A percentile compares a stretch with the other conserved stretches of the same genome.
Evolutionary conservation across 2,888 invertebrate genomes (phyloP).

Genomic region (Athrips mouffetella): DNA sequence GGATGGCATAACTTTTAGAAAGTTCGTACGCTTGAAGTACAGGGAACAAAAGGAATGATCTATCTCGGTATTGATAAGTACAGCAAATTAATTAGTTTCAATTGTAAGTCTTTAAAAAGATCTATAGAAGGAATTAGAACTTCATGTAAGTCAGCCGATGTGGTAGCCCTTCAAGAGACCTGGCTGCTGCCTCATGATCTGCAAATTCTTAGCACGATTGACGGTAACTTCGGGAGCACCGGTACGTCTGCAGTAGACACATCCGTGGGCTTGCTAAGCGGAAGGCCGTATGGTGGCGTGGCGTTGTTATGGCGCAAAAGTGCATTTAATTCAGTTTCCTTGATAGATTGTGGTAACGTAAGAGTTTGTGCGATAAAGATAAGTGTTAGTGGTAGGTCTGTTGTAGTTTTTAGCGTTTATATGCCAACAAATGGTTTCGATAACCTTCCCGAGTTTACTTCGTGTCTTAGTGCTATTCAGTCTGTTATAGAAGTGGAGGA

Average conservation of each 20-base stretch:
- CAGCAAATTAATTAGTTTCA: constrained; percentile 11
- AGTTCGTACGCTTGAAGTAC: constrained; percentile 20
- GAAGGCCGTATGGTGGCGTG: constrained; percentile 23
- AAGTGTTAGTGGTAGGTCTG: neutral
- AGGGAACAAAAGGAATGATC: too few relatives aligned
- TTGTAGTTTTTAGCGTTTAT: constrained; percentile 23
- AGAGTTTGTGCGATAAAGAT: constrained; percentile 20
- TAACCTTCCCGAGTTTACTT: constrained; percentile 22
- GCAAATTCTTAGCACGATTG: constrained; percentile 9
- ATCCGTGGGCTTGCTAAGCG: constrained; percentile 18
- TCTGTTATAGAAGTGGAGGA: neutral
- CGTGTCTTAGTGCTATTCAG: constrained; percentile 8
- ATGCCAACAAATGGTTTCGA: constrained; percentile 21
- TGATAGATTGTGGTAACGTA: constrained; percentile 19
- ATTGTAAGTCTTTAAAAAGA: constrained; percentile 20
- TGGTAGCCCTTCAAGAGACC: constrained; percentile 20
- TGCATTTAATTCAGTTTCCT: constrained; percentile 19
- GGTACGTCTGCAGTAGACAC: constrained; percentile 20
- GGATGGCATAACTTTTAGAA: constrained; percentile 20
- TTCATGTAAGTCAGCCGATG: constrained; percentile 7
- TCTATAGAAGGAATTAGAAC: constrained; percentile 14
- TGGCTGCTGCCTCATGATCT: constrained; percentile 20
- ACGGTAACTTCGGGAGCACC: constrained; percentile 7
- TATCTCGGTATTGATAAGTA: too few relatives aligned
- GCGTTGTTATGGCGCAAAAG: constrained; percentile 21